Conservation (phyloP, 2,888 invertebrate genomes). For the Andrena camellia region DNA sequence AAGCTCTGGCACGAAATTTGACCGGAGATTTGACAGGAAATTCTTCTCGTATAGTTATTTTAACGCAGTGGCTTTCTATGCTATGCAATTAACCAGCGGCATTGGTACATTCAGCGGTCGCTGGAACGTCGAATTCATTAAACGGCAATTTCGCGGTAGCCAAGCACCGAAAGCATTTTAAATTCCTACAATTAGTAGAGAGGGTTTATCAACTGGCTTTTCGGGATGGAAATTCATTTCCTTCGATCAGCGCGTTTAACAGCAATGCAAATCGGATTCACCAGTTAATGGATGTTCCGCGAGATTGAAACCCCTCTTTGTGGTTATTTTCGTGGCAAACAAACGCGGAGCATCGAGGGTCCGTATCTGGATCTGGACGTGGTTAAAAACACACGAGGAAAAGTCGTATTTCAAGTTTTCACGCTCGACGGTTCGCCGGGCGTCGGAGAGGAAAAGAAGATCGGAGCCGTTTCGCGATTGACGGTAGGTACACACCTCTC, state of each 20-base stretch:
- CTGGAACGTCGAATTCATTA: constrained; percentile 10
- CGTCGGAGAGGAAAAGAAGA: background rate
- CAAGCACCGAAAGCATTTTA: background rate
- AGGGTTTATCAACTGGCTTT: constrained; percentile 10
- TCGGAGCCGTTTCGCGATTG: background rate
- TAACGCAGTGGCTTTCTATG: background rate
- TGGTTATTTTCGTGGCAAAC: background rate
- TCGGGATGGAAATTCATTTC: constrained; percentile 7
- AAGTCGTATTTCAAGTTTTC: constrained; percentile 6
- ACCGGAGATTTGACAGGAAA: background rate
- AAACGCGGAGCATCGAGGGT: background rate
- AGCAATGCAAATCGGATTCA: background rate
- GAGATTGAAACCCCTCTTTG: background rate
- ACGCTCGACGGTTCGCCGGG: background rate
- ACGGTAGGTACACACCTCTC: background rate
- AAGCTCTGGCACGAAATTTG: background rate
- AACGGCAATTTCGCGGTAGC: background rate
- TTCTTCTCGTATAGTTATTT: background rate
- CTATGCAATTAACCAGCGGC: background rate
- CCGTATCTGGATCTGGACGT: background rate
- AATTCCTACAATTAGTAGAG: constrained; percentile 14
- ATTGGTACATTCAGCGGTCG: background rate
- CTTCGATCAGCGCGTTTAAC: background rate
- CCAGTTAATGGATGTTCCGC: constrained; percentile 7
- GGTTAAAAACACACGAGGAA: background rate